Percentiles rank a stretch among this genome's conserved stretches.
phyloP scores from a whole-genome alignment of 2,113 vertebrate genomes.

The Benitochromis conjunctus region DNA sequence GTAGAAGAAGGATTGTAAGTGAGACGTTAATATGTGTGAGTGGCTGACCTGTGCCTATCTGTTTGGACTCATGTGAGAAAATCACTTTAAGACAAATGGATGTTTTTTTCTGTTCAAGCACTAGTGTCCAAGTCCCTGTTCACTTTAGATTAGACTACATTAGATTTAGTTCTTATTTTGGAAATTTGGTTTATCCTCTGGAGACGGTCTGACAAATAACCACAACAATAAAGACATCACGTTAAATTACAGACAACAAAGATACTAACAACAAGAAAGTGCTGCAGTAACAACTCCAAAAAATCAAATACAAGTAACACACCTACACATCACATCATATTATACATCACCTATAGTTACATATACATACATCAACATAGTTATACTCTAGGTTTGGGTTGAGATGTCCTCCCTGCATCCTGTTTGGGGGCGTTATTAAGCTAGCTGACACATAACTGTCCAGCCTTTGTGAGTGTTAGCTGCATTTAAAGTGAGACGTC shows the following conservation, averaged over 20 bases:
- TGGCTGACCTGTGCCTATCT: not conserved
- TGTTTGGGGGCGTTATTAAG: not conserved
- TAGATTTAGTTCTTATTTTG: not conserved
- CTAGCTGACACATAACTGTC: not conserved
- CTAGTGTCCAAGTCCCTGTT: not conserved
- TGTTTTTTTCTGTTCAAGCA: not conserved
- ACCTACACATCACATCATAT: not conserved
- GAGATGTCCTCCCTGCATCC: not conserved
- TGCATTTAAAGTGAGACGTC: not conserved
- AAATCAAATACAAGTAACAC: not conserved
- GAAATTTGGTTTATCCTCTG: not conserved
- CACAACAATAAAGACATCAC: not conserved
- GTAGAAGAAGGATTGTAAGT: not conserved
- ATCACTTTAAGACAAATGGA: not conserved
- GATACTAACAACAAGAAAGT: not conserved
- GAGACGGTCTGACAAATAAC: not conserved
- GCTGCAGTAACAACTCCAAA: not conserved
- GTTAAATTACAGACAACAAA: not conserved
- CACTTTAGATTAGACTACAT: not conserved
- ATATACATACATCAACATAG: too few relatives aligned
- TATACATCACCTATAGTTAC: not conserved
- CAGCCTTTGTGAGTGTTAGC: not conserved
- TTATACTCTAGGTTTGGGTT: not conserved
- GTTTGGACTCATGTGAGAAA: not conserved
- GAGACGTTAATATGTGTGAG: not conserved